Base-by-base conservation (phyloP, 2,113 vertebrate species). In the Gnathonemus echidnorhynchus region DNA sequence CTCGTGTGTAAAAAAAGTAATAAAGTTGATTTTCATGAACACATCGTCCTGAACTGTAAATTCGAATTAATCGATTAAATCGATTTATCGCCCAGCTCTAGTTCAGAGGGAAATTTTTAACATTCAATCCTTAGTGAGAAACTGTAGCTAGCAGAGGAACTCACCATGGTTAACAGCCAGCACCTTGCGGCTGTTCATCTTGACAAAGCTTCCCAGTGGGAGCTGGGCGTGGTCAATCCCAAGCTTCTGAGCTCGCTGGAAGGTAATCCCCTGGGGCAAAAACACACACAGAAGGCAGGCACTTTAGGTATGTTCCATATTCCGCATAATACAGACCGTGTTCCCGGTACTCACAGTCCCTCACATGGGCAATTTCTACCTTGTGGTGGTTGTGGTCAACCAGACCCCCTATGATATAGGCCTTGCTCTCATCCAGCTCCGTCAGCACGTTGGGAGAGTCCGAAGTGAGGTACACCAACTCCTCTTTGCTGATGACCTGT, bases 301-400 rank as follows among this genome's bases (percentile, higher is more conserved):
- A 42, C 53, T 21, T 39, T 3, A 45, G 19, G 87, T 35, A 62
- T 17, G 35, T 42, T 35, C 35, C 74, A 42, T 17, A 35, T 87
- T 21, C 35, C 1, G 0, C 31, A 15, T 35, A 50, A 21, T 15
- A 35, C 50, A 45, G 45, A 88, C 17, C 19, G 3, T 19, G 5
- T 11, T 48, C 17, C 24, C 10, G 7, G 21, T 6, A 48, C 5
- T 77, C 66, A 56, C 9, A 50, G 11, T 56, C 39, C 21, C 62
- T 35, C 74, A 66, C 62, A 21, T 39, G 46, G 86, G n/a, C 49
- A 17, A 80, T 24, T 88, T 52, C 90, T 95, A 99, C 98, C 97
- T 99, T 99, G 91, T 98, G 97, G 91, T 99, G 98, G 93, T 99
- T 99, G 94, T 99, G 98, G 94, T 99, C 98, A 90, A 99, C 98